Evolutionary conservation across 2,797 vertebrate genomes (phyloP).

Genomic region (Bufotes viridis): DNA sequence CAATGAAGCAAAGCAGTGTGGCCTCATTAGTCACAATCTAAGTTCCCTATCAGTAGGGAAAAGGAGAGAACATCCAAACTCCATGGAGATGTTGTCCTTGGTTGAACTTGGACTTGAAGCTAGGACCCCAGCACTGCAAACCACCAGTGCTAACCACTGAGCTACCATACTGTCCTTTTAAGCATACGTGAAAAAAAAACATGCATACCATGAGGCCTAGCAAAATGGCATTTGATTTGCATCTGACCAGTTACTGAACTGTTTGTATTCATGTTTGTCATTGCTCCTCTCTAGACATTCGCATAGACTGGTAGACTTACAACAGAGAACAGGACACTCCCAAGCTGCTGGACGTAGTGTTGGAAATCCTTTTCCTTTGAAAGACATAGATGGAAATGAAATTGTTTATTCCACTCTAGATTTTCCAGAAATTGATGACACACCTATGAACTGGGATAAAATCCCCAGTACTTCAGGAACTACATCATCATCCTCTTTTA

Average conservation of each 20-base stretch:
- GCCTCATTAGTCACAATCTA: too few species aligned
- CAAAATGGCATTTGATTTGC: not conserved
- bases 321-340: slow-evolving; percentile 73
- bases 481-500: slow-evolving; percentile 60
- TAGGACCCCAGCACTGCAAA: too few species aligned
- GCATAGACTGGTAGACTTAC: slow-evolving; percentile 88
- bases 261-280: not conserved
- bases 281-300: slow-evolving; percentile 80
- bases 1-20: too few species aligned
- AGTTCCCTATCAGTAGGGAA: too few species aligned
- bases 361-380: slow-evolving; percentile 81
- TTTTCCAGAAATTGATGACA: slow-evolving; percentile 61
- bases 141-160: too few species aligned
- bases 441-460: slow-evolving; percentile 63
- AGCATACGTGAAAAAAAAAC: too few species aligned
- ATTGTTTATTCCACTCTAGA: slow-evolving; percentile 61
- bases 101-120: too few species aligned
- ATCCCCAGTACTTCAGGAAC: slow-evolving; percentile 64
- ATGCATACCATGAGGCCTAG: too few species aligned
- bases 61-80: too few species aligned
- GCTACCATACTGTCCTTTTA: too few species aligned
- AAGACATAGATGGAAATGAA: slow-evolving; percentile 75
- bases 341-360: slow-evolving; percentile 83
- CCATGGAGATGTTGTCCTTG: too few species aligned
- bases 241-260: not conserved